Evolutionary conservation across 2,797 vertebrate genomes (phyloP).

Genomic region (Aphelocoma californica): DNA sequence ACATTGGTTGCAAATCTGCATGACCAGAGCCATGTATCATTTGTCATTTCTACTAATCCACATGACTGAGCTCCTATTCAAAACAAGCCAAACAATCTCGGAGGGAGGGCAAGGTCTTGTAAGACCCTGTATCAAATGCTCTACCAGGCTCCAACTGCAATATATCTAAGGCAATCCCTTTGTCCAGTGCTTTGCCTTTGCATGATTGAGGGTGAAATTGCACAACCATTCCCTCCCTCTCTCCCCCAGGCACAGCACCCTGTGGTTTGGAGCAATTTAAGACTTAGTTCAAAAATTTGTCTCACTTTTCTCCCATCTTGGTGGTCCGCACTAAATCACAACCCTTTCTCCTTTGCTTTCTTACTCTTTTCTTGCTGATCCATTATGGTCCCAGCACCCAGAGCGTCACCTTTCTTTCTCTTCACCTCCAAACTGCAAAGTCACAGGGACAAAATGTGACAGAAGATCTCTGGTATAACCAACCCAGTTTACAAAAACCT

Average conservation of each 20-base stretch:
- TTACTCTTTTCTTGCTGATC: background rate
- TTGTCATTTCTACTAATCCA: slow-evolving; percentile 20
- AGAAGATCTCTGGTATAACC: background rate
- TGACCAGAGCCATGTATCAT: background rate
- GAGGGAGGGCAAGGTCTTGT: slow-evolving; percentile 1
- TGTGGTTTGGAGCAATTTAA: slow-evolving; percentile 29
- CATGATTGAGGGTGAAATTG: slow-evolving; percentile 22
- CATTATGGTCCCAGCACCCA: background rate
- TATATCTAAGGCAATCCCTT: slow-evolving; percentile 1
- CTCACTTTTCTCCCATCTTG: slow-evolving; percentile 16
- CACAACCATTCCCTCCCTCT: background rate
- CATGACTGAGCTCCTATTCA: background rate
- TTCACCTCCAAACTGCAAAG: background rate
- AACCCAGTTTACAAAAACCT: background rate
- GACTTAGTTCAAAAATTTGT: slow-evolving; percentile 26
- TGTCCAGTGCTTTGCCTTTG: slow-evolving; percentile 8
- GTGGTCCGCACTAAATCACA: slow-evolving; percentile 12
- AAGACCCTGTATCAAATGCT: background rate
- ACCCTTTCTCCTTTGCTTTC: background rate
- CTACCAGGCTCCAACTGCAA: slow-evolving; percentile 7
- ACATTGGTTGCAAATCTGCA: background rate
- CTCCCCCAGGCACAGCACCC: slow-evolving; percentile 11
- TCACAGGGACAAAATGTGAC: background rate
- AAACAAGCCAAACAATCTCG: slow-evolving; percentile 4
- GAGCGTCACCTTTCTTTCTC: background rate